Base-by-base conservation (phyloP, 1,140 invertebrate species). In the Trichonephila inaurata region DNA sequence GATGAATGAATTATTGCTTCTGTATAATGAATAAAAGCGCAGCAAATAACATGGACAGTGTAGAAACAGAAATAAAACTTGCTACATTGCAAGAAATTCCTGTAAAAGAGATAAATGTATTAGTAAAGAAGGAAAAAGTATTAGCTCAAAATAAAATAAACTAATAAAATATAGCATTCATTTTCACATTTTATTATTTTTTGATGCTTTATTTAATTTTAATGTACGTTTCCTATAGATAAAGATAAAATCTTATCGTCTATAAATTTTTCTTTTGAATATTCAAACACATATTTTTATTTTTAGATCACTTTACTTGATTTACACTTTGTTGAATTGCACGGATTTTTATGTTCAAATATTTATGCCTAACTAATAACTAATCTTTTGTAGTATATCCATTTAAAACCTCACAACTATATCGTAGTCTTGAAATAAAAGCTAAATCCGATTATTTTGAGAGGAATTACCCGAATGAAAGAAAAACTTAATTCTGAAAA, bases 21-120 rank as follows among this genome's bases (percentile, higher is more conserved):
- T n/a, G 83, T 16, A 51, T 60, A 51, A 51, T 24, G 51, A 85
- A 28, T 61, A 28, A n/a, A 16, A 85, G 14, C 12, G 10, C 44
- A 19, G 51, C 83, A 58, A 85, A 24, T n/a, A 60, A 21, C 24
- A 85, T 24, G 58, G 83, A 44, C 58, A 85, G 16, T 61, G 24
- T 33, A 66, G 86, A 88, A 33, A 58, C 12, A 24, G 62, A 64
- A 21, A 66, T 62, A 28, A 88, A 64, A 88, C 86, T 88, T 66
- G 86, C 86, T 64, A 61, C 10, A 44, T 66, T 88, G 24, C 86
- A 88, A 2, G 86, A 88, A 28, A 88, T 21, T 2, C 86, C 86
- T 88, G 51, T 1, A 88, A 88, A 64, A 88, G 16, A 33, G 40
- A 64, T 18, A 64, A 28, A 19, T 7, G 12, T 3, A 28, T 24